These are phyloP conservation scores for Harmothoe impar DNA, from an alignment of 2,888 invertebrate species.

Conservation along the genomic window DNA sequence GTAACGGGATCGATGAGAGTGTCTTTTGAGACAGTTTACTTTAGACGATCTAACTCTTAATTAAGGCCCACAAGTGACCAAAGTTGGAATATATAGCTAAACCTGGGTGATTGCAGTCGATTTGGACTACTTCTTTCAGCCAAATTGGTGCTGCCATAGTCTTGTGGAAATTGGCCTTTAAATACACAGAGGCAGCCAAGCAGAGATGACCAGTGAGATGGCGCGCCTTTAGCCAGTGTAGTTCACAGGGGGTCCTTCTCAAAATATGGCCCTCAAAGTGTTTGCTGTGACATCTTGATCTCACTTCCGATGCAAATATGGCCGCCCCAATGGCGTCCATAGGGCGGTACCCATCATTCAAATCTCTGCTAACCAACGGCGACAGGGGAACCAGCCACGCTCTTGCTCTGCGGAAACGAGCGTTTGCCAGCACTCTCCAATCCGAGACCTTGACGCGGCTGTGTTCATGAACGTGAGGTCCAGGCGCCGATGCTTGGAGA, in stretches of 20 bases:
- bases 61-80: no score
- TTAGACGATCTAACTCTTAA: no score
- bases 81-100: no score
- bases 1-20: no score
- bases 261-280: background rate
- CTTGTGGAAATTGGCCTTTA: background rate
- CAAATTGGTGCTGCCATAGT: no score
- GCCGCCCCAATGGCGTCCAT: background rate
- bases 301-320: slow-evolving; percentile 24
- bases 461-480: background rate
- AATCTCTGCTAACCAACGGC: background rate
- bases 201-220: no score
- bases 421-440: background rate
- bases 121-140: no score
- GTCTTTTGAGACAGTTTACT: no score
- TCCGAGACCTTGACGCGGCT: background rate
- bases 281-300: background rate
- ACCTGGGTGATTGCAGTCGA: no score
- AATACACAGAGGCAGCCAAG: no score
- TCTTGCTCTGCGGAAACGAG: background rate
- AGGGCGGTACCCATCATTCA: slow-evolving; percentile 26
- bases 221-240: no score
- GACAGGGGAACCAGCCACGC: background rate
- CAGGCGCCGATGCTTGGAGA: background rate
- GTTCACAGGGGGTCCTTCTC: background rate